A percentile compares a stretch with the other conserved stretches of the same genome.
Conservation (phyloP, 2,888 invertebrate genomes). For the Panopea generosa region DNA sequence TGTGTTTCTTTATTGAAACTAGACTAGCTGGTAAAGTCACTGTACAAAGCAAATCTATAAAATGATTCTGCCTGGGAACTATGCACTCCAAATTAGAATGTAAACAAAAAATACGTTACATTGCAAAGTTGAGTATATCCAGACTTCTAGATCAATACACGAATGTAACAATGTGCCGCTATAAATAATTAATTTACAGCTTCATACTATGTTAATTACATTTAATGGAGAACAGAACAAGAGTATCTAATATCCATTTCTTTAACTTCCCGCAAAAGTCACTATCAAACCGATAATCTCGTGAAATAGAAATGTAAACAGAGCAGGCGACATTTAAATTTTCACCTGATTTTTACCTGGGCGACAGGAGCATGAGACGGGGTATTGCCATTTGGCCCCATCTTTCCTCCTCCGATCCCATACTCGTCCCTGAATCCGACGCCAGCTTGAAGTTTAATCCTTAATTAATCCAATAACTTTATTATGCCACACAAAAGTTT, state of each 20-base stretch:
- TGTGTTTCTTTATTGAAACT: too few species aligned
- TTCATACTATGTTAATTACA: not conserved
- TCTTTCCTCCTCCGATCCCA: slow-evolving; percentile 64
- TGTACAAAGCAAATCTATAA: too few species aligned
- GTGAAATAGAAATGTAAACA: slow-evolving; percentile 10
- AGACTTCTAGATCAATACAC: too few species aligned
- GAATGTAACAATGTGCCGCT: not conserved
- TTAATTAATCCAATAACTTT: not conserved
- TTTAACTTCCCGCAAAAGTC: too few species aligned
- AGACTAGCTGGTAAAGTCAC: too few species aligned
- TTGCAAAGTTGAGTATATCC: too few species aligned
- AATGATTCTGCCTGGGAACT: too few species aligned
- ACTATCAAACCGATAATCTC: too few species aligned
- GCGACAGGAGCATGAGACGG: slow-evolving; percentile 67
- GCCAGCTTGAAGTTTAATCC: slow-evolving; percentile 50
- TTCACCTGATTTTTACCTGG: slow-evolving; percentile 64
- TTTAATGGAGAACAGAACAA: too few species aligned
- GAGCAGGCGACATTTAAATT: slow-evolving; percentile 26
- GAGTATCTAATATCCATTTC: too few species aligned
- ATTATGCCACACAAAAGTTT: not conserved
- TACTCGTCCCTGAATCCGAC: slow-evolving; percentile 62
- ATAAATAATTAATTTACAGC: not conserved
- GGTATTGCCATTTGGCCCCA: slow-evolving; percentile 69
- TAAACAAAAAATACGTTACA: too few species aligned
- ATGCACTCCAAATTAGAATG: too few species aligned